These are phyloP conservation scores for Lepidurus apus DNA, from an alignment of 1,140 invertebrate genomes.

Conservation along the genomic window DNA sequence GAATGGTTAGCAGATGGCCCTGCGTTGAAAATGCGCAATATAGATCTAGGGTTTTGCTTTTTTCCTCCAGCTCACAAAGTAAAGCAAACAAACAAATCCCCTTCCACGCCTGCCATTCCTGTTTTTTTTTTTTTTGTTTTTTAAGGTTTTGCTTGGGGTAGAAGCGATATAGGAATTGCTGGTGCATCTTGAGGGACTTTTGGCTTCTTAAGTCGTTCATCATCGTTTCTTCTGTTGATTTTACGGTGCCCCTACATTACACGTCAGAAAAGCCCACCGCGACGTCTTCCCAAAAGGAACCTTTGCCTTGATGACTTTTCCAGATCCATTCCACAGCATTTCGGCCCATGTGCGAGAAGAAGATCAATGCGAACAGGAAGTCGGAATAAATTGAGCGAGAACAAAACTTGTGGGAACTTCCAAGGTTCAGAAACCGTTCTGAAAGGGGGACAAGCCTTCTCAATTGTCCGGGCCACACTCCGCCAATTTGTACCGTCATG, in stretches of 20 bases:
- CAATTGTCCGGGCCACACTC: neutral
- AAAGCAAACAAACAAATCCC: constrained; percentile 22
- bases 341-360: constrained; percentile 11
- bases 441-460: neutral
- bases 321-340: neutral
- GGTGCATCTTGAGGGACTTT: neutral
- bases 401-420: neutral
- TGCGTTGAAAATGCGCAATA: constrained; percentile 1
- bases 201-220: neutral
- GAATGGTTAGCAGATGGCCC: constrained; percentile 20
- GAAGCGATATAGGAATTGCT: neutral
- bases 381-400: neutral
- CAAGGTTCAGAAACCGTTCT: neutral
- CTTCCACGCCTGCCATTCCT: neutral
- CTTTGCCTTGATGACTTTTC: constrained; percentile 8
- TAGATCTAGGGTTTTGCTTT: neutral
- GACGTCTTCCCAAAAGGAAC: neutral
- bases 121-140: neutral
- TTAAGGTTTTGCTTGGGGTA: neutral
- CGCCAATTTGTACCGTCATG: constrained; percentile 12
- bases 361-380: constrained; percentile 18
- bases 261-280: neutral
- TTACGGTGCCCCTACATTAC: constrained; percentile 20
- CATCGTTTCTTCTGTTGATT: constrained; percentile 15
- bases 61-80: neutral